Percentiles rank a stretch among this genome's conserved stretches.
phyloP scores from a whole-genome alignment of 2,797 vertebrate genomes.

The Melanotaenia boesemani region DNA sequence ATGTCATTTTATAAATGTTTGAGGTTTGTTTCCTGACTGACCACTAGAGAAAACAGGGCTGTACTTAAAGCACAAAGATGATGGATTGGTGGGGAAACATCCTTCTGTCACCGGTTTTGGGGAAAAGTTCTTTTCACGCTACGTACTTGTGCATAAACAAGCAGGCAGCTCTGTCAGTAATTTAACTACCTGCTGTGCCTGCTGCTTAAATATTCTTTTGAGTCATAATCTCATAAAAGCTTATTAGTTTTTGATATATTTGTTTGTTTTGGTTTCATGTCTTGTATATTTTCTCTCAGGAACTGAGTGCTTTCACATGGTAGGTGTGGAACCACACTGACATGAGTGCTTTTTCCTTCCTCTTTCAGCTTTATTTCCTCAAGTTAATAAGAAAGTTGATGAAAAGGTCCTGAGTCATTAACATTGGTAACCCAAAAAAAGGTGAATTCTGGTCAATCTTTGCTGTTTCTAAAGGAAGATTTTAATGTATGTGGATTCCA shows the following conservation, averaged over 20 bases:
- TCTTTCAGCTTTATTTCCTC: slow-evolving; percentile 51
- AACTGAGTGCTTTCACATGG: slow-evolving; percentile 21
- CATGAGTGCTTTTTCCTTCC: slow-evolving; percentile 51
- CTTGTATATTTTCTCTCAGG: slow-evolving; percentile 61
- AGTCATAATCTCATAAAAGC: slow-evolving; percentile 46
- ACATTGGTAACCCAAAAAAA: slow-evolving; percentile 21
- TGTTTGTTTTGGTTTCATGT: slow-evolving; percentile 53
- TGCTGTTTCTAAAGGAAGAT: slow-evolving; percentile 21
- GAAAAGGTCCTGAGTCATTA: slow-evolving; percentile 52
- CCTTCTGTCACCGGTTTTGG: slow-evolving; percentile 53
- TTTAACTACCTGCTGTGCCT: slow-evolving; percentile 23
- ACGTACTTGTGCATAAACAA: slow-evolving; percentile 11
- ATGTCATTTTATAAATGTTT: slow-evolving; percentile 16
- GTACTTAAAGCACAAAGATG: slow-evolving; percentile 54
- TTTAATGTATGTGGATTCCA: neutral
- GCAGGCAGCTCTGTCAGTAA: slow-evolving; percentile 6
- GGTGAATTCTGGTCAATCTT: slow-evolving; percentile 6
- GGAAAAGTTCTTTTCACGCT: slow-evolving; percentile 48
- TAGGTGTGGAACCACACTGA: slow-evolving; percentile 60
- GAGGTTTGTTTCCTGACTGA: slow-evolving; percentile 43
- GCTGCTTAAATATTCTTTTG: slow-evolving; percentile 41
- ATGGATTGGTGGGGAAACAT: slow-evolving; percentile 51
- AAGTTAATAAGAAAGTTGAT: slow-evolving; percentile 56
- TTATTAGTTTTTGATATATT: slow-evolving; percentile 53
- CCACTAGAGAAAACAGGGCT: slow-evolving; percentile 39